Conservation (phyloP, 1,140 invertebrate genomes). For the Lerema accius region DNA sequence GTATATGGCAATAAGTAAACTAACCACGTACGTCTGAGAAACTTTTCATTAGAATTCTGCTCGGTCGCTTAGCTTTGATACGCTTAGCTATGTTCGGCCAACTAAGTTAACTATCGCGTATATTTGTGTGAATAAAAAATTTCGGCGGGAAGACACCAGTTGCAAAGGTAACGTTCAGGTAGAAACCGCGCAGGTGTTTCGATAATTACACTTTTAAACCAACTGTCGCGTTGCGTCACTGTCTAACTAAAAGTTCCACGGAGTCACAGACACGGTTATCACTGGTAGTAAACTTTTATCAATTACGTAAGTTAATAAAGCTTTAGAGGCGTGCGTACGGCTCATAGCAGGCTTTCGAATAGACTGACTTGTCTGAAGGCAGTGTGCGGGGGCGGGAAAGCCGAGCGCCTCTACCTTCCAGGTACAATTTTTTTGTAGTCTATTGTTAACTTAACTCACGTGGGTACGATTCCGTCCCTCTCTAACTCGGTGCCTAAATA, state of each 20-base stretch:
- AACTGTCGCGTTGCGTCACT: slow-evolving; percentile 52
- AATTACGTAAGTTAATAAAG: slow-evolving; percentile 28
- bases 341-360: slow-evolving; percentile 55
- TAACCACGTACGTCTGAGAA: slow-evolving; percentile 62
- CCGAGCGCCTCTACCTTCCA: slow-evolving; percentile 65
- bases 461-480: slow-evolving; percentile 54
- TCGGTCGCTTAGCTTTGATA: slow-evolving; percentile 34
- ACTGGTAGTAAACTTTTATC: slow-evolving; percentile 38
- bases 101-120: slow-evolving; percentile 33
- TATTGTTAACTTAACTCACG: slow-evolving; percentile 76
- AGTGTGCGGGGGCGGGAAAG: slow-evolving; percentile 55
- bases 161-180: slow-evolving; percentile 42
- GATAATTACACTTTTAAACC: slow-evolving; percentile 44
- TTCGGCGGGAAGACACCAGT: slow-evolving; percentile 66
- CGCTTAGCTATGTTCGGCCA: slow-evolving; percentile 42
- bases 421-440: slow-evolving; percentile 68
- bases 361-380: slow-evolving; percentile 54
- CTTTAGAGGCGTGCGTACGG: slow-evolving; percentile 42
- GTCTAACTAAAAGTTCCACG: slow-evolving; percentile 40
- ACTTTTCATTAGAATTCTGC: slow-evolving; percentile 65
- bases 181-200: slow-evolving; percentile 61
- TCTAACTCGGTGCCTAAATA: slow-evolving; percentile 38
- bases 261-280: slow-evolving; percentile 38
- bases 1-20: slow-evolving; percentile 73
- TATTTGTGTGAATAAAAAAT: slow-evolving; percentile 31